phyloP scores from a whole-genome alignment of 2,113 vertebrate species.

The Damaliscus lunatus region DNA sequence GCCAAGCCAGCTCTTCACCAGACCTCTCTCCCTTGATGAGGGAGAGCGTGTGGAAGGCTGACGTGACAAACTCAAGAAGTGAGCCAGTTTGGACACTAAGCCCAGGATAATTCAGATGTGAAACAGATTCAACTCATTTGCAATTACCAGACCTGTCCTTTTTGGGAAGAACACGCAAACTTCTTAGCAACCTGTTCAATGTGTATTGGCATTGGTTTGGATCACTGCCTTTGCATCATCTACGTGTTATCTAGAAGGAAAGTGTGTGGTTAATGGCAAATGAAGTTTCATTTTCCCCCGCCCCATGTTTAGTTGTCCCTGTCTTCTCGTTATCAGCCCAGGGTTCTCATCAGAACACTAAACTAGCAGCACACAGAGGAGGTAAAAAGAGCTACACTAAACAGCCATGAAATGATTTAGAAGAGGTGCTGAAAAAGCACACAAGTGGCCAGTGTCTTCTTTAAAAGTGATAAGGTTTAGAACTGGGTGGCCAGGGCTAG shows the following conservation, averaged over 20 bases:
- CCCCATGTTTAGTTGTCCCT: not conserved
- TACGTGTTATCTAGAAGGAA: constrained; percentile 23
- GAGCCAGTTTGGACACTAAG: not conserved
- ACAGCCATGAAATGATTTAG: not conserved
- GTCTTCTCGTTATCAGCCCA: not conserved
- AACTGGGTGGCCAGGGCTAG: too few relatives aligned
- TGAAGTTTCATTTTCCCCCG: not conserved
- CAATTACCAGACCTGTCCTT: constrained; percentile 43
- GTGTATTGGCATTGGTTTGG: constrained; percentile 47
- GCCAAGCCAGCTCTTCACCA: not conserved
- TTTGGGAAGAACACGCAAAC: not conserved
- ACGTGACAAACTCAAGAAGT: not conserved
- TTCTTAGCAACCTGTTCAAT: constrained; percentile 28
- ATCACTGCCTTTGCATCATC: constrained; percentile 22
- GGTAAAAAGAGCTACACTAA: not conserved
- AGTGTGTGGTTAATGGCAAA: constrained; percentile 44
- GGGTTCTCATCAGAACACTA: not conserved
- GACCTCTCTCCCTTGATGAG: not conserved
- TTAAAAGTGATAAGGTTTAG: not conserved
- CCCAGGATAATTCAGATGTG: constrained; percentile 46
- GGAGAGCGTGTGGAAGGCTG: not conserved
- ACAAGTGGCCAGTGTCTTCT: not conserved
- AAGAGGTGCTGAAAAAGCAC: not conserved
- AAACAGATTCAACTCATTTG: constrained; percentile 57
- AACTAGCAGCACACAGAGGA: not conserved